Conservation (phyloP, 2,797 vertebrate genomes). For the Mionectes olivaceus region DNA sequence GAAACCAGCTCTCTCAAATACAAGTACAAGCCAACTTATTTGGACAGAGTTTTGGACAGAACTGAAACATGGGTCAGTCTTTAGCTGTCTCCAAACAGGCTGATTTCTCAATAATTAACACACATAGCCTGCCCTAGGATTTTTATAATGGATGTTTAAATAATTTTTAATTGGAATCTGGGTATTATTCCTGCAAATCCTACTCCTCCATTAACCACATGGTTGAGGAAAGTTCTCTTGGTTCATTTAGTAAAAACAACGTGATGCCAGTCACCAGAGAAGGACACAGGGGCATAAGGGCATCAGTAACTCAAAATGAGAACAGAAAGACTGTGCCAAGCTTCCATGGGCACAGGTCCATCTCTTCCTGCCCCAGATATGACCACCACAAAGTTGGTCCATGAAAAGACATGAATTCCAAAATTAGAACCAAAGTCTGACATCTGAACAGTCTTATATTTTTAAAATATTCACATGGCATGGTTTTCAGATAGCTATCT, state of each 20-base stretch:
- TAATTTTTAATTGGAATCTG: neutral
- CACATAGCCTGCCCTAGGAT: neutral
- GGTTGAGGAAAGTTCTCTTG: neutral
- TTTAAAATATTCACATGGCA: neutral
- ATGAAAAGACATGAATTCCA: neutral
- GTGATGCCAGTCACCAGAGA: neutral
- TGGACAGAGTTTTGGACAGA: neutral
- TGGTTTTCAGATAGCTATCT: slow-evolving; percentile 20
- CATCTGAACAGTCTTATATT: neutral
- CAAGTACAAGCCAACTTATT: neutral
- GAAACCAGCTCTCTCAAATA: neutral
- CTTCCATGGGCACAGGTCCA: neutral
- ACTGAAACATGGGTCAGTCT: neutral
- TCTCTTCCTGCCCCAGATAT: neutral
- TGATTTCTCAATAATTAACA: neutral
- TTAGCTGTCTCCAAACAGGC: neutral
- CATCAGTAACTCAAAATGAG: neutral
- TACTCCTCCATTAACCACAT: neutral
- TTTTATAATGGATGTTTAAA: neutral
- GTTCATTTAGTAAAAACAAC: neutral
- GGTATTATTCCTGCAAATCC: neutral
- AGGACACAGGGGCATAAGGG: neutral
- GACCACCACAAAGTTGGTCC: neutral
- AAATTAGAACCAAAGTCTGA: neutral
- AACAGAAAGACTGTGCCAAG: neutral